phyloP scores from a whole-genome alignment of 2,888 invertebrate genomes.

The Tiliacea aurago region DNA sequence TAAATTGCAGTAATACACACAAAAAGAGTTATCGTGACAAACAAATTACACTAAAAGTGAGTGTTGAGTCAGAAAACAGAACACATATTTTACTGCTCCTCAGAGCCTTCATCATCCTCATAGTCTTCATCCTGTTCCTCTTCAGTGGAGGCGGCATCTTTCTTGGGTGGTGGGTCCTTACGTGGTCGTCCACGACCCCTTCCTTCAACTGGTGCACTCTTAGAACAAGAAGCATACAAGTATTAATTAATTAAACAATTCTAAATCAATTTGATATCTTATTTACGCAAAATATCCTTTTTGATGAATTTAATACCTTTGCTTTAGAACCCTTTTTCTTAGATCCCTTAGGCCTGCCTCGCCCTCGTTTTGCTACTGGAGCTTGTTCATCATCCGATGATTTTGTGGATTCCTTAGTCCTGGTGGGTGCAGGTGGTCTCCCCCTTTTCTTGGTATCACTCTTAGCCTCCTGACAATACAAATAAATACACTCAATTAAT shows the following conservation, averaged over 20 bases:
- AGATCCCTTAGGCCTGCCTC: constrained; percentile 90
- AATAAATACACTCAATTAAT: not conserved
- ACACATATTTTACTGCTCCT: constrained; percentile 84
- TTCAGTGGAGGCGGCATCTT: constrained; percentile 87
- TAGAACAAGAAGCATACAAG: constrained; percentile 40
- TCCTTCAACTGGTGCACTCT: constrained; percentile 84
- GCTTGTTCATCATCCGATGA: constrained; percentile 90
- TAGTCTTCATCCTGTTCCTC: constrained; percentile 89
- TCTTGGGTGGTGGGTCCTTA: constrained; percentile 88
- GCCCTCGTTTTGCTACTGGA: constrained; percentile 89
- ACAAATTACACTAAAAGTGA: constrained; percentile 88
- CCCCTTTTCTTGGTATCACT: constrained; percentile 87
- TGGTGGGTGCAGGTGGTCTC: constrained; percentile 83
- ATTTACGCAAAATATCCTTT: not conserved
- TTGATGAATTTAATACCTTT: constrained; percentile 75
- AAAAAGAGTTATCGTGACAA: constrained; percentile 84
- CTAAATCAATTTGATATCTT: not conserved
- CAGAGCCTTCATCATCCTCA: constrained; percentile 88
- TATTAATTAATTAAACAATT: not conserved
- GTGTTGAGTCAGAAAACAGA: constrained; percentile 75
- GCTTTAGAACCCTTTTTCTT: constrained; percentile 89
- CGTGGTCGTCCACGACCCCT: constrained; percentile 88
- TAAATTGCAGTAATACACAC: constrained; percentile 71
- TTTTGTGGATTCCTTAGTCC: constrained; percentile 89
- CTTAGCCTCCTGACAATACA: constrained; percentile 83